Base-by-base conservation (phyloP, 2,113 vertebrate genomes). In the Esox niger region DNA sequence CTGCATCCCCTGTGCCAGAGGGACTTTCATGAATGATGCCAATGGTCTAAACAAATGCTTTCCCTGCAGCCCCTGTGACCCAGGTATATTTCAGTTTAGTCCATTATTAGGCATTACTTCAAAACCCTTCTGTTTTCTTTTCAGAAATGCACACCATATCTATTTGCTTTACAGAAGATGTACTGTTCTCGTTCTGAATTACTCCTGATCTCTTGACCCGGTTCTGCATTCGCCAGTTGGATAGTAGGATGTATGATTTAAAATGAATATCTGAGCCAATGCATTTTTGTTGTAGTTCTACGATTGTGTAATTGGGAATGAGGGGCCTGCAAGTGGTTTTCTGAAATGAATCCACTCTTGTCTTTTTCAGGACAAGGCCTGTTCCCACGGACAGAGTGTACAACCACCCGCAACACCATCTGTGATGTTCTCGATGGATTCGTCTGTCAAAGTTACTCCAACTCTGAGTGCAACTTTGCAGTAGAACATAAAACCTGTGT, bases 11-110 rank as follows among this genome's bases (percentile, higher is more conserved):
- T 84, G 84, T 73, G 49, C 60, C 0, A 0, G 0, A 1, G 21
- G 73, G 2, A 81, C 80, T 0, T 84, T 25, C 8, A 82, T 79
- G 74, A 61, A 76, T n/a, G 4, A 54, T n/a, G 55, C 66, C 3
- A 86, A 65, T 4, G 74, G 72, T 0, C 57, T 78, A 0, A 65
- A 0, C 0, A 66, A 2, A 0, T 82, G 82, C 30, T 65, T 74
- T n/a, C 0, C 27, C 60, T 86, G 78, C 55, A 43, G 17, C 1
- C 9, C 49, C 60, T 86, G 84, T 69, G 49, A 66, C 0, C 5
- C 38, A 69, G 77, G 77, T 82, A 74, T 33, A 69, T 67, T 65
- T 33, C 23, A 56, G n/a, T 13, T 11, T 5, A 56, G 67, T 15
- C 27, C 2, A 23, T 75, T 23, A 57, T 75, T 67, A 54, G 1